Conservation (phyloP, 2,797 vertebrate species). For the Lepus oiostolus region DNA sequence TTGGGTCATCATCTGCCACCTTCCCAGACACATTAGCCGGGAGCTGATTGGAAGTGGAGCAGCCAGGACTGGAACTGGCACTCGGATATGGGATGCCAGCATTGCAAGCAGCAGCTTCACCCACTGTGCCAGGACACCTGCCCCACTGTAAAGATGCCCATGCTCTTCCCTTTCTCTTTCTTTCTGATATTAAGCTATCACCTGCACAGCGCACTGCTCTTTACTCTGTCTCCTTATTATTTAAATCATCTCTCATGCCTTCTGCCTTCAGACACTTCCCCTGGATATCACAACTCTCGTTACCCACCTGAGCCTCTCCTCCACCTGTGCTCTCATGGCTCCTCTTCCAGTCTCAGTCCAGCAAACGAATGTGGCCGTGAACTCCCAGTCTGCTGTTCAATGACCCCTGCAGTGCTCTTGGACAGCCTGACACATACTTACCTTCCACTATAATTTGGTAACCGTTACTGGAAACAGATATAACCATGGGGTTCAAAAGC, state of each 20-base stretch:
- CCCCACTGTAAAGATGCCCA: not conserved
- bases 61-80: too few relatives aligned
- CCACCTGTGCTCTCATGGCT: not conserved
- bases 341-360: not conserved
- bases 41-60: too few relatives aligned
- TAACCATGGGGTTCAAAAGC: slow-evolving; percentile 33
- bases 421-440: slow-evolving; percentile 18
- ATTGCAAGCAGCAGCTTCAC: too few relatives aligned
- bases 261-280: not conserved
- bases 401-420: not conserved
- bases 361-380: not conserved
- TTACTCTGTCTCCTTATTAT: slow-evolving; percentile 18
- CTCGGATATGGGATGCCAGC: too few relatives aligned
- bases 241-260: not conserved
- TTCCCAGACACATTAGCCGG: too few relatives aligned
- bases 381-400: slow-evolving; percentile 53
- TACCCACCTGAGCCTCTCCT: slow-evolving; percentile 18
- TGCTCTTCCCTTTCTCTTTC: not conserved
- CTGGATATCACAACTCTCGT: slow-evolving; percentile 10
- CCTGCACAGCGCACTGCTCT: not conserved
- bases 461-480: slow-evolving; percentile 51
- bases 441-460: slow-evolving; percentile 48
- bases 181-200: slow-evolving; percentile 45
- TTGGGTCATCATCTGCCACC: too few relatives aligned
- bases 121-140: too few relatives aligned